A percentile compares a stretch with the other conserved stretches of the same genome.
These are phyloP conservation scores for Megaustenia siamemsis DNA, from an alignment of 2,888 invertebrate genomes.

Conservation along the genomic window DNA sequence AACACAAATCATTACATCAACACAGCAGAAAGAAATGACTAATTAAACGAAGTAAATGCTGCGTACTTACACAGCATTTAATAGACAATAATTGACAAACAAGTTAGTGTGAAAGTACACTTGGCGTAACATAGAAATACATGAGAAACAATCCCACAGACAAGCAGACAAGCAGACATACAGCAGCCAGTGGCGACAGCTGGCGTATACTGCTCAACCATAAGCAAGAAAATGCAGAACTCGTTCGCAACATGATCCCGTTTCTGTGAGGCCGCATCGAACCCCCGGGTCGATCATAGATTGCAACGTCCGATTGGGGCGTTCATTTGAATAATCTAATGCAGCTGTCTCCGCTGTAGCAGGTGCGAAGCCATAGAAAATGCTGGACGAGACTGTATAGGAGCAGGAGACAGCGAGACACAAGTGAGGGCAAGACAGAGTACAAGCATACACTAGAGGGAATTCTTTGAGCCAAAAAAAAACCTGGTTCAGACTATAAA, in stretches of 20 bases:
- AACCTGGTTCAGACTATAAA: too few relatives aligned
- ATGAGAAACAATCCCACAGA: background rate
- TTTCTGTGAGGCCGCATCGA: slow-evolving; percentile 1
- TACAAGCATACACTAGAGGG: too few relatives aligned
- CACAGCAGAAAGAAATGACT: too few relatives aligned
- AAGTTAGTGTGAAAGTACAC: too few relatives aligned
- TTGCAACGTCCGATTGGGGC: slow-evolving; percentile 22
- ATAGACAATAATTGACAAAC: too few relatives aligned
- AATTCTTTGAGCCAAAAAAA: too few relatives aligned
- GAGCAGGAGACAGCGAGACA: background rate
- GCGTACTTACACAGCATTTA: too few relatives aligned
- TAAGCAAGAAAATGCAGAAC: background rate
- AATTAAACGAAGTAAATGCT: too few relatives aligned
- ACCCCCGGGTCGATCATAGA: slow-evolving; percentile 36
- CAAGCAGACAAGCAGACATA: background rate
- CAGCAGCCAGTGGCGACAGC: background rate
- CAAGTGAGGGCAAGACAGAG: too few relatives aligned
- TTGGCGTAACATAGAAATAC: too few relatives aligned
- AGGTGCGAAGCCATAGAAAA: background rate
- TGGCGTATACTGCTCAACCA: background rate
- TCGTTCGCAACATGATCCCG: background rate
- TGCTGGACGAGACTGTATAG: background rate
- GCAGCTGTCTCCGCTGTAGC: slow-evolving; percentile 6
- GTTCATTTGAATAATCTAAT: slow-evolving; percentile 18
- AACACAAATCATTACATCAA: too few relatives aligned